A percentile compares a stretch with the other conserved stretches of the same genome.
Conservation (phyloP, 2,113 vertebrate species). For the Anser cygnoides region DNA sequence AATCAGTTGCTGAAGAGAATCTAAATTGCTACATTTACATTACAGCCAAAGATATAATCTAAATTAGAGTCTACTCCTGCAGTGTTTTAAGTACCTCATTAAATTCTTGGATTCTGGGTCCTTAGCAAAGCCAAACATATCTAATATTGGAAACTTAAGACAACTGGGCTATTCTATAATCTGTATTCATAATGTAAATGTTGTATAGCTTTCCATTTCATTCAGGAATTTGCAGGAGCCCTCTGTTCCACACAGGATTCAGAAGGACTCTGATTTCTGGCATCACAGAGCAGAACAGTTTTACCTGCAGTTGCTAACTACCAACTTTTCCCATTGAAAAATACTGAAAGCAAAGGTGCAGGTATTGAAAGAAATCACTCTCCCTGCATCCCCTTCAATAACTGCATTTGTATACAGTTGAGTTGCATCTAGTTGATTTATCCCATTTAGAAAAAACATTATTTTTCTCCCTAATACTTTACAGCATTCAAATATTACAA, state of each 20-base stretch:
- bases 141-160: not conserved
- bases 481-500: not conserved
- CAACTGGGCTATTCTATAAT: not conserved
- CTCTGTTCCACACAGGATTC: not conserved
- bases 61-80: not conserved
- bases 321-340: not conserved
- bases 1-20: not conserved
- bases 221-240: not conserved
- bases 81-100: not conserved
- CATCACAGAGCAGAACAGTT: not conserved
- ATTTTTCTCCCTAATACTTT: not conserved
- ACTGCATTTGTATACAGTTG: not conserved
- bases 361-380: not conserved
- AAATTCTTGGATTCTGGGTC: not conserved
- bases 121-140: not conserved
- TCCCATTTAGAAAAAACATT: not conserved
- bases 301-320: not conserved
- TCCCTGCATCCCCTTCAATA: not conserved
- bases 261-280: not conserved
- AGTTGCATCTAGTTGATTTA: not conserved
- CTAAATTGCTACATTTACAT: not conserved
- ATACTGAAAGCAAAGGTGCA: not conserved
- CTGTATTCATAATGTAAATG: not conserved
- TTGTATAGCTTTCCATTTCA: not conserved
- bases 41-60: not conserved